phyloP scores from a whole-genome alignment of 2,113 vertebrate species.

The Malurus alboscapulatus region DNA sequence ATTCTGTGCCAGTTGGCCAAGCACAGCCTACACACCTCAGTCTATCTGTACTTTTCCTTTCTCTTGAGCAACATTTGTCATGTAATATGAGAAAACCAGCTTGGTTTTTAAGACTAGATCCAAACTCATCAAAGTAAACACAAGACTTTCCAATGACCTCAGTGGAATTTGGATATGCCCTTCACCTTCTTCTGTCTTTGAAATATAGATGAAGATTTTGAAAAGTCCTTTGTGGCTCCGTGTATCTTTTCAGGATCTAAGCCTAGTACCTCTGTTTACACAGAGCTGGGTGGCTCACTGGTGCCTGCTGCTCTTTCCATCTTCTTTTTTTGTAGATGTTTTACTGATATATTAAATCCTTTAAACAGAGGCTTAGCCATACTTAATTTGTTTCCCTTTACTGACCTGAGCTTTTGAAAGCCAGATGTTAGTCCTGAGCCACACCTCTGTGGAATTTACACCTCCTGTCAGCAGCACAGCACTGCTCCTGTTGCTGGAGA shows the following conservation, averaged over 20 bases:
- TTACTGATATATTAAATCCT: not conserved
- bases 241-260: not conserved
- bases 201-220: not conserved
- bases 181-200: not conserved
- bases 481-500: not conserved
- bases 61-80: slow-evolving; percentile 22
- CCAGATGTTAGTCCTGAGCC: not conserved
- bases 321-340: not conserved
- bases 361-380: not conserved
- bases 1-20: not conserved
- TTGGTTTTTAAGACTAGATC: not conserved
- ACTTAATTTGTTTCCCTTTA: not conserved
- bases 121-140: slow-evolving; percentile 29
- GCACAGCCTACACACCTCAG: not conserved
- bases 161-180: not conserved
- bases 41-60: slow-evolving; percentile 5
- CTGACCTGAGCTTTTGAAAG: not conserved
- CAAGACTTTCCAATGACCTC: slow-evolving; percentile 29
- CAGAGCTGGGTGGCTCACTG: not conserved
- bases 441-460: not conserved
- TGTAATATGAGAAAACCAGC: slow-evolving; percentile 13
- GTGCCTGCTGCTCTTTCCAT: not conserved
- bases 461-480: not conserved
- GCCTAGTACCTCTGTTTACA: not conserved
- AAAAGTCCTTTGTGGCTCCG: not conserved